A percentile compares a stretch with the other conserved stretches of the same genome.
These are phyloP conservation scores for Gymnopithys bicolor DNA, from an alignment of 2,797 vertebrate genomes.

Conservation along the genomic window DNA sequence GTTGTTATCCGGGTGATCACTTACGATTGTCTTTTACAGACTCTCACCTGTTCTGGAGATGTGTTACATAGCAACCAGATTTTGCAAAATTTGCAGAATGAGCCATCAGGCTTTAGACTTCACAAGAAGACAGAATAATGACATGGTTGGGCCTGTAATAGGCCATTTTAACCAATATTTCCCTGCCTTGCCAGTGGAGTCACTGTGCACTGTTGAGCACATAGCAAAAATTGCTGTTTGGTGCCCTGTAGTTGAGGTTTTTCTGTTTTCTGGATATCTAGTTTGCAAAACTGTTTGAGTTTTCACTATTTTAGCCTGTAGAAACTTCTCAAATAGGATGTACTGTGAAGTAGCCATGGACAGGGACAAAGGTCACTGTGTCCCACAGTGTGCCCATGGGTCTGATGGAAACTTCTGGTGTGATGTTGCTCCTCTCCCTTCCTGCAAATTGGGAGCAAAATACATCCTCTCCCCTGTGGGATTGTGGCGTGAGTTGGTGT, in stretches of 20 bases:
- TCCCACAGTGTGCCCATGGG: accelerated
- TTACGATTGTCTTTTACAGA: background rate
- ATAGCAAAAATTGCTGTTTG: background rate
- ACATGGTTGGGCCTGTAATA: background rate
- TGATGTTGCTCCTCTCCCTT: background rate
- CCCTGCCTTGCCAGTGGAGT: background rate
- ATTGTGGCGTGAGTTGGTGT: background rate
- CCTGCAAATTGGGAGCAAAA: background rate
- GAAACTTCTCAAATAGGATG: background rate
- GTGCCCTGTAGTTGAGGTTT: background rate
- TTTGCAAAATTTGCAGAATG: background rate
- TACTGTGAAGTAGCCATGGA: background rate
- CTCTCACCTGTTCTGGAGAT: background rate
- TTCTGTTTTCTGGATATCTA: background rate
- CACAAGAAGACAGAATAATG: background rate
- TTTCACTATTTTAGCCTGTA: background rate
- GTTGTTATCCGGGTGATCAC: background rate
- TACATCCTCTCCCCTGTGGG: accelerated
- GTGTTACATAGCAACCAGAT: background rate
- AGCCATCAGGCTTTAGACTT: background rate
- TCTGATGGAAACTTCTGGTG: background rate
- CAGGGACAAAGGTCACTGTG: background rate
- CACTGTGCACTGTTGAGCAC: accelerated
- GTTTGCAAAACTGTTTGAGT: background rate
- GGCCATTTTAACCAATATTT: background rate